Evolutionary conservation across 2,113 vertebrate species (phyloP), one percentile per base, ranked within the genome.

Genomic region (Percopsis transmontana): DNA sequence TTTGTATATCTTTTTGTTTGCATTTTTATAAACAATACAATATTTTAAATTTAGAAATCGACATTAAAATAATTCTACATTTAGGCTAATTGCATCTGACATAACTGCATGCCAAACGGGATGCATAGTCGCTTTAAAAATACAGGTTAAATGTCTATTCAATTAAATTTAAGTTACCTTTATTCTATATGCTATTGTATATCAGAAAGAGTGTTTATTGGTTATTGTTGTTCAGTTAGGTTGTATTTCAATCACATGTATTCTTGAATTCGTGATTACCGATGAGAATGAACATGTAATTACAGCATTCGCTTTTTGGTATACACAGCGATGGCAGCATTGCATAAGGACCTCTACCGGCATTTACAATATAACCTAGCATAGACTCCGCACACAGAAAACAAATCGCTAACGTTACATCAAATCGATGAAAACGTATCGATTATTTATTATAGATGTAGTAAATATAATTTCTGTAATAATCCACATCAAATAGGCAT

Each of bases 331-430:
- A 16, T 15, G 16, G 60, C 5, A 44, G 23, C 45, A 16, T 58
- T 58, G 55, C 40, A 15, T 58, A 40, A 67, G 60, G 62, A 21
- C 3, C 72, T 3, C 19, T 52, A 58, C 72, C 75, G 78, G 75
- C 67, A 41, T 71, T 15, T 83, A 48, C 5, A 69, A 27, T 72
- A 33, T 72, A 33, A 33, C 55, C 33, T 57, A 69, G 71, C 80
- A 57, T 58, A 13, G 24, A 38, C 59, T n/a, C 27, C 27, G 27
- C 27, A 33, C 1, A 4, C 27, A 7, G 27, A 33, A 33, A 33
- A 33, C 27, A 33, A 33, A 33, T 6, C 5, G 27, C 27, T 33
- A 33, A 6, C 27, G 5, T 33, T 33, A 33, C 8, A 33, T 33
- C 27, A 33, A 7, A 6, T 33, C 27, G 27, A 14, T 38, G 6